Evolutionary conservation across 2,888 invertebrate genomes (phyloP), one percentile per base, ranked within the genome.

Genomic region (Lasius fuliginosus): DNA sequence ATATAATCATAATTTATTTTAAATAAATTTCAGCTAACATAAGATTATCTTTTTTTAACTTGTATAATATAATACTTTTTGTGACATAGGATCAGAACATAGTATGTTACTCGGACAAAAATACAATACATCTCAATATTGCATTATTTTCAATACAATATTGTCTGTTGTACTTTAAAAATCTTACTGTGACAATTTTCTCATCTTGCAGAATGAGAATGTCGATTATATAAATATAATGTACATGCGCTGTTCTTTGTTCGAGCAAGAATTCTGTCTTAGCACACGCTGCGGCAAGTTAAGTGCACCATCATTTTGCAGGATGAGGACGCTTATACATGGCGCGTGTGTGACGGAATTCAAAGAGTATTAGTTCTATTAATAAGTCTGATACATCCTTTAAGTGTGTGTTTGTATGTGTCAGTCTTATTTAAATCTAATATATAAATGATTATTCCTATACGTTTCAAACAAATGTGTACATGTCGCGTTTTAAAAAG

Each of bases 341-440:
- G 15, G 64, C 85, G 73, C 23, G 49, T 67, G 46, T 85, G 84
- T 62, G 75, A 65, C 87, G 76, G 83, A 84, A 86, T 90, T 82
- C 79, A 85, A 86, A 87, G 85, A 90, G 84, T 83, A 86, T 86
- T 62, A 82, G 75, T 76, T 62, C 81, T 84, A 83, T 84, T 76
- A 84, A 84, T 71, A 87, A 85, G 82, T 84, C 83, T 76, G 86
- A 86, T 87, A 88, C 89, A 87, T 81, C 74, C 75, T 75, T 83
- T 76, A 49, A n/a, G 60, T 60, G 60, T 42, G 18, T 65, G 33
- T 49, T n/a, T 64, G 49, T 6, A 18, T 49, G 85, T 88, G 86
- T 90, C 90, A 90, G 90, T 90, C 90, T 90, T 87, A 87, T 86
- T 89, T 82, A 88, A 88, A 87, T 90, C 90, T 90, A 90, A 79